Evolutionary conservation across 2,113 vertebrate genomes (phyloP).

Genomic region (Varanus salvator): DNA sequence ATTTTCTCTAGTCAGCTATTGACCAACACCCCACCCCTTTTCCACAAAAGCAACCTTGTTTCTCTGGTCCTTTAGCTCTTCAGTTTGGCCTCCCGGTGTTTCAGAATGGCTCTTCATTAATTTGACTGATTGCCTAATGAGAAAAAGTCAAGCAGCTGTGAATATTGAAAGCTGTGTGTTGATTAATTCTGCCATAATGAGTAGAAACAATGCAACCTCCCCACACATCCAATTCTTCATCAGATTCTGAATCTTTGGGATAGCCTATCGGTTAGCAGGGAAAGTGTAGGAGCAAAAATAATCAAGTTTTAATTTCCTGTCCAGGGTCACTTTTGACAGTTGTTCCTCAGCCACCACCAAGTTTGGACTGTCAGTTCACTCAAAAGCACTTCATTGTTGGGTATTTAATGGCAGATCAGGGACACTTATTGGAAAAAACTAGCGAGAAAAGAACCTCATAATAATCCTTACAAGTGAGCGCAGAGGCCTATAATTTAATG

Average conservation of each 20-base stretch:
- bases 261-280: too few relatives aligned
- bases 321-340: background rate
- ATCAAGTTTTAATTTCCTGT: background rate
- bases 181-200: slow-evolving; percentile 64
- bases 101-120: slow-evolving; percentile 65
- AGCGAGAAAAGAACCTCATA: too few relatives aligned
- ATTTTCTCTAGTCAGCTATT: slow-evolving; percentile 53
- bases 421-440: too few relatives aligned
- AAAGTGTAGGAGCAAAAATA: background rate
- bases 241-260: background rate
- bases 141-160: slow-evolving; percentile 66
- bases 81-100: slow-evolving; percentile 61
- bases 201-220: slow-evolving; percentile 34
- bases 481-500: too few relatives aligned
- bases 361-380: background rate
- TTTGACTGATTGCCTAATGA: slow-evolving; percentile 72
- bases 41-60: slow-evolving; percentile 57
- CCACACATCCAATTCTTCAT: background rate
- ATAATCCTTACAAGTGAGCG: too few relatives aligned
- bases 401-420: too few relatives aligned
- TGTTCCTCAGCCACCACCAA: background rate
- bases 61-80: slow-evolving; percentile 56
- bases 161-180: slow-evolving; percentile 64
- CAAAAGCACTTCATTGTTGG: background rate
- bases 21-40: slow-evolving; percentile 55